A percentile compares a stretch with the other conserved stretches of the same genome.
Conservation (phyloP, 2,113 vertebrate species). For the Turdus rufiventris region DNA sequence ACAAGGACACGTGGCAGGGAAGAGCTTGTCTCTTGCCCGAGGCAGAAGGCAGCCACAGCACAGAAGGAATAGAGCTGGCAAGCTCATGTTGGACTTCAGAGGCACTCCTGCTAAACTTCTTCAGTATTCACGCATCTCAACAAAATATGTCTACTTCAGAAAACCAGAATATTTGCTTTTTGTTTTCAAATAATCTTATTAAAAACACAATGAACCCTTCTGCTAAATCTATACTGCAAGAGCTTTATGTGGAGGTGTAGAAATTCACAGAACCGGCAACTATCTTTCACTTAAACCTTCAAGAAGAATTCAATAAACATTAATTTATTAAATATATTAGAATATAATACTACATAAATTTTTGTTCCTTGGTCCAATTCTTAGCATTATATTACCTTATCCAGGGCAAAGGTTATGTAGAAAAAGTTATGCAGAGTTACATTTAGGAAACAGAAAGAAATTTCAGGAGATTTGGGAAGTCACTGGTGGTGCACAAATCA, state of each 20-base stretch:
- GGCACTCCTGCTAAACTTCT: not conserved
- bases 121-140: not conserved
- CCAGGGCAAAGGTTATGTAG: not conserved
- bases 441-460: not conserved
- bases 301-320: not conserved
- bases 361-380: not conserved
- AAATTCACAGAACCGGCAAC: not conserved
- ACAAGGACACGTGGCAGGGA: rapidly evolving
- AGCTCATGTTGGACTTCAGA: not conserved
- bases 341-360: not conserved
- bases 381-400: not conserved
- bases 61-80: not conserved
- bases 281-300: not conserved
- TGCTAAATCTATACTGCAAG: not conserved
- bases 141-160: not conserved
- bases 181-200: not conserved
- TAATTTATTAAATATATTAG: not conserved
- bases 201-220: not conserved
- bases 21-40: not conserved
- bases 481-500: not conserved
- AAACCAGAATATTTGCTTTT: not conserved
- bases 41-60: not conserved
- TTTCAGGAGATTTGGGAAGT: not conserved
- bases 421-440: not conserved
- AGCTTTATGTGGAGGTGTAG: not conserved